A percentile compares a stretch with the other conserved stretches of the same genome.
These are phyloP conservation scores for Blomia tropicalis DNA, from an alignment of 2,888 invertebrate genomes.

Conservation along the genomic window DNA sequence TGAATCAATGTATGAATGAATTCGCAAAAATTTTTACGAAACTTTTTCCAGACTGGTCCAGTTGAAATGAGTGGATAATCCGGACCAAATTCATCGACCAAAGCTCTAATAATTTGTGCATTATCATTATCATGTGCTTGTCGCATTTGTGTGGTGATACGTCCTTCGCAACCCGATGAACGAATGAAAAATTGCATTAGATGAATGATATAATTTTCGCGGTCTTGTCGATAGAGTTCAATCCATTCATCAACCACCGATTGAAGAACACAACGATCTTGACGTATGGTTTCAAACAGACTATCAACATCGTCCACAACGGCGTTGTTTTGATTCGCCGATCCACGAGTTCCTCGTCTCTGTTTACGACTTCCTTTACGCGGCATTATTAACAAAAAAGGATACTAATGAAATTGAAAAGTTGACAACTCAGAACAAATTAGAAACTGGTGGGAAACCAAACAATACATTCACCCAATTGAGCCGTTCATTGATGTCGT, in stretches of 20 bases:
- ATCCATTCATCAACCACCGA: slow-evolving; percentile 97
- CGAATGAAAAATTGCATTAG: slow-evolving; percentile 97
- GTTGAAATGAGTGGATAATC: slow-evolving; percentile 96
- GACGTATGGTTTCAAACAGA: slow-evolving; percentile 63
- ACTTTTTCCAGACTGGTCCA: slow-evolving; percentile 92
- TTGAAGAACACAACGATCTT: slow-evolving; percentile 44
- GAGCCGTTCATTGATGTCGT: background rate
- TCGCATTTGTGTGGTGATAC: slow-evolving; percentile 78
- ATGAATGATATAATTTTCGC: slow-evolving; percentile 74
- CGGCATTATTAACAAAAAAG: background rate
- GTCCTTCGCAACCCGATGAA: slow-evolving; percentile 88
- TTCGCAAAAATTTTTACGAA: slow-evolving; percentile 84
- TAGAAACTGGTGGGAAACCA: slow-evolving; percentile 5
- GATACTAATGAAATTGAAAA: background rate
- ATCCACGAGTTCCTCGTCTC: slow-evolving; percentile 26
- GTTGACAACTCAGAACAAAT: background rate
- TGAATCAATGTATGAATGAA: slow-evolving; percentile 90
- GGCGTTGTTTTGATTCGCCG: background rate
- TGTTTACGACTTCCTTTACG: slow-evolving; percentile 24
- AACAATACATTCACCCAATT: background rate
- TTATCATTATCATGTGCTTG: slow-evolving; percentile 95
- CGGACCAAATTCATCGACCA: slow-evolving; percentile 98
- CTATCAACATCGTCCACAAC: slow-evolving; percentile 37
- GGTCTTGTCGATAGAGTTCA: slow-evolving; percentile 81
- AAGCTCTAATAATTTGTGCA: slow-evolving; percentile 86